Evolutionary conservation across 2,797 vertebrate genomes (phyloP).

Genomic region (Esox lucius): DNA sequence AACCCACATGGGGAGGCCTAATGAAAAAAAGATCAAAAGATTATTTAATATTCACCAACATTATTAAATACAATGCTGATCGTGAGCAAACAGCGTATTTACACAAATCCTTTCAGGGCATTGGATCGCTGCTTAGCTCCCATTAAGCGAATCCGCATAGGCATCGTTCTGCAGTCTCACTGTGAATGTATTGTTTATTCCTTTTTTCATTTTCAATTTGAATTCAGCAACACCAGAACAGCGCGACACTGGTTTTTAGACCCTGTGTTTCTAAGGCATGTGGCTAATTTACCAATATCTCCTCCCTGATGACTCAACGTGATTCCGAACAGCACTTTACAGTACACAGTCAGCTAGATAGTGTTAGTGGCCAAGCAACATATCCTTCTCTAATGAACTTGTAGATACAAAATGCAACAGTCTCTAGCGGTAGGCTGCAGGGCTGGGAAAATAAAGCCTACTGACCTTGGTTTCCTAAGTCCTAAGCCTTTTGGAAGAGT

Average conservation of each 20-base stretch:
- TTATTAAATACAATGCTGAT: constrained; percentile 70
- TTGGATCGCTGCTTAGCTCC: constrained; percentile 49
- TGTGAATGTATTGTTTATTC: constrained; percentile 53
- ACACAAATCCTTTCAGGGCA: constrained; percentile 51
- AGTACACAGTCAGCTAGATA: constrained; percentile 34
- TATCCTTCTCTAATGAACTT: constrained; percentile 1
- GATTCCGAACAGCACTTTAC: constrained; percentile 38
- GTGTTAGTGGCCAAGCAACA: constrained; percentile 29
- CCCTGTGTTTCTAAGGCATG: constrained; percentile 13
- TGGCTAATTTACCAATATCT: constrained; percentile 42
- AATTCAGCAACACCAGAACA: constrained; percentile 48
- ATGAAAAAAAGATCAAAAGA: constrained; percentile 76
- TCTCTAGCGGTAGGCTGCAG: not conserved
- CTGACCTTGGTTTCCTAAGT: not conserved
- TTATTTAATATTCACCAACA: constrained; percentile 67
- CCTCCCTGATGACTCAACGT: constrained; percentile 35
- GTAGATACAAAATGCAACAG: not conserved
- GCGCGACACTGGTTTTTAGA: constrained; percentile 21
- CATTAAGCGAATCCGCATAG: constrained; percentile 47
- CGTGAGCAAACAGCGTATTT: constrained; percentile 64
- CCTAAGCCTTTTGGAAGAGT: not conserved
- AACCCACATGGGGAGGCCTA: constrained; percentile 58
- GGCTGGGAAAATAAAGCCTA: not conserved
- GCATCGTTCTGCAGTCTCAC: constrained; percentile 44
- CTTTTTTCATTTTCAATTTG: constrained; percentile 46